phyloP scores from a whole-genome alignment of 1,140 invertebrate species.

The Laupala kohalensis region DNA sequence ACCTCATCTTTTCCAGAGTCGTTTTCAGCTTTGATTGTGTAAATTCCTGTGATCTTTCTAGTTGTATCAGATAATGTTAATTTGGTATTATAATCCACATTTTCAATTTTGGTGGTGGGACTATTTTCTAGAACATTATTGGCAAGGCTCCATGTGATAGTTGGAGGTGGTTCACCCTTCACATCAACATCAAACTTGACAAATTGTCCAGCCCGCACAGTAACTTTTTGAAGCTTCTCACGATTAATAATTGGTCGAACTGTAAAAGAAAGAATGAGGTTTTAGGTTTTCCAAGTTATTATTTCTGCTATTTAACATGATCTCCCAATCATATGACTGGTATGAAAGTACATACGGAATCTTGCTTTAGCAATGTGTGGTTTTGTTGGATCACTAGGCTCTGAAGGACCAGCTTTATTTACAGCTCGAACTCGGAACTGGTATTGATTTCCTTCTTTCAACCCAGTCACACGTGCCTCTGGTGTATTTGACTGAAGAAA shows the following conservation, averaged over 20 bases:
- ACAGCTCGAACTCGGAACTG: conserved; percentile 86
- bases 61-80: conserved; percentile 66
- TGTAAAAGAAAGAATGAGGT: conserved; percentile 26
- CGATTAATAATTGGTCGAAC: conserved; percentile 85
- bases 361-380: conserved; percentile 80
- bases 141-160: conserved; percentile 74
- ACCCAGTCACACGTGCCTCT: conserved; percentile 68
- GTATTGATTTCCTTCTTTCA: conserved; percentile 84
- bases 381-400: conserved; percentile 77
- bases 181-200: conserved; percentile 90
- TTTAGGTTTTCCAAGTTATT: background rate
- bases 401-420: conserved; percentile 87
- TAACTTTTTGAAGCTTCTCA: conserved; percentile 78
- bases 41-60: conserved; percentile 76
- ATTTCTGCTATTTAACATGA: background rate
- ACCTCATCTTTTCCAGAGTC: conserved; percentile 86
- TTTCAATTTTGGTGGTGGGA: conserved; percentile 61
- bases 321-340: background rate
- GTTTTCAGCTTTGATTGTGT: conserved; percentile 84
- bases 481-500: conserved; percentile 48
- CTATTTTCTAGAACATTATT: conserved; percentile 45
- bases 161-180: conserved; percentile 89
- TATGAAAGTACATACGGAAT: conserved; percentile 50
- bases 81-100: conserved; percentile 88
- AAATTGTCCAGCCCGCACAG: conserved; percentile 77